phyloP scores from a whole-genome alignment of 2,888 invertebrate genomes.

The Synanthedon andrenaeformis region DNA sequence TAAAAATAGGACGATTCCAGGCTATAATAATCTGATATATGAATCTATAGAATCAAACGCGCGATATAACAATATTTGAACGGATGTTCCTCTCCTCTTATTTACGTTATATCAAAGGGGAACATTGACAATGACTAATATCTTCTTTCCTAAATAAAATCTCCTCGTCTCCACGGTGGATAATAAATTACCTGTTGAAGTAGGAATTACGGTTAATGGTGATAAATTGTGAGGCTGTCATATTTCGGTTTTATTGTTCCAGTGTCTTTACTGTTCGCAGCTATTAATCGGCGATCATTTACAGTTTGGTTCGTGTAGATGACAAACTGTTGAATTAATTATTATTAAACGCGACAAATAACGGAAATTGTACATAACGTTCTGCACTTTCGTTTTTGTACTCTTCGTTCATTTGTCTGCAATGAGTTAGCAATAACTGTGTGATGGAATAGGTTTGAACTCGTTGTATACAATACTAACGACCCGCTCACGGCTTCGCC shows the following conservation, averaged over 20 bases:
- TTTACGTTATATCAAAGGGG: constrained; percentile 1
- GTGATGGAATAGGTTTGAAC: no score
- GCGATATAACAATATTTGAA: not conserved
- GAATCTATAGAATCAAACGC: no score
- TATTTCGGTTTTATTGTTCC: constrained; percentile 50
- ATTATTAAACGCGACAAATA: no score
- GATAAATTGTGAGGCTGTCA: constrained; percentile 38
- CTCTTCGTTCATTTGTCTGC: no score
- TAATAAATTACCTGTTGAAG: constrained; percentile 37
- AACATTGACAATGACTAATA: constrained; percentile 42
- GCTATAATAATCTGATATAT: no score
- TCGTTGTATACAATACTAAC: no score
- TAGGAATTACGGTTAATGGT: constrained; percentile 36
- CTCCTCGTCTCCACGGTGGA: constrained; percentile 7
- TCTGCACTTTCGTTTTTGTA: no score
- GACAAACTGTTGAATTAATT: no score
- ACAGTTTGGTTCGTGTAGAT: constrained; percentile 35
- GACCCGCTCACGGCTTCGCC: no score
- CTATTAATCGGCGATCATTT: constrained; percentile 41
- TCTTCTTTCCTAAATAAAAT: constrained; percentile 27
- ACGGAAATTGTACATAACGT: no score
- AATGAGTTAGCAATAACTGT: no score
- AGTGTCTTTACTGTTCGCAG: constrained; percentile 26
- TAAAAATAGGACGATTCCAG: no score
- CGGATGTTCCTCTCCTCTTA: not conserved